Evolutionary conservation across 1,140 invertebrate genomes (phyloP), one percentile per base, ranked within the genome.

Genomic region (Hydropsyche tenuis): DNA sequence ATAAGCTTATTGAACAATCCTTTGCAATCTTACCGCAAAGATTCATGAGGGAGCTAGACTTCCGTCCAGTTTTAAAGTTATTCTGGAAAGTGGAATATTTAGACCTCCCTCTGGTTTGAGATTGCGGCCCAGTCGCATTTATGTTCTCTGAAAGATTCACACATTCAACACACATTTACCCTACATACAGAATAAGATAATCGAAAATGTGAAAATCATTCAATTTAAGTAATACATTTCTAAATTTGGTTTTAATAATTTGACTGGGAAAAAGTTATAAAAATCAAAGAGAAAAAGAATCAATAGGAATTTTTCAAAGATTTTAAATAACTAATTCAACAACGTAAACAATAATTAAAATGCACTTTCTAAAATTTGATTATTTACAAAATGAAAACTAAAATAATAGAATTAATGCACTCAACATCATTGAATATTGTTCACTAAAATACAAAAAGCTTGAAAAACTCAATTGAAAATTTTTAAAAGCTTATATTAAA

Each of bases 41-140:
- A 90, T 95, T 94, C 92, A 94, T 94, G 88, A 95, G 89, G 84
- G 93, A 95, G 90, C 92, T 94, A 86, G 93, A 94, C 88, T 95
- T 95, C 90, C 92, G 90, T 83, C 92, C 88, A 79, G 83, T 82
- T 86, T 91, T 91, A 91, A 91, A 91, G 89, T 90, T 86, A 86
- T 80, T 91, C 90, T 91, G 90, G 89, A 91, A 91, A 88, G 89
- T 90, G 84, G 89, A 87, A 88, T 91, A 92, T 90, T 92, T 92
- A 89, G 90, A 89, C 86, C 90, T 89, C 88, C 90, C 89, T 87
- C 90, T 90, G 86, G 89, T 85, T 85, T 90, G 88, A 84, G 86
- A 87, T 86, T 89, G 89, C 85, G 90, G 89, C 86, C 91, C 88
- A 82, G 85, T 88, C 82, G 87, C 84, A 89, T 88, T 89, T 87